Evolutionary conservation across 30 jellyfish, hydroid and myxozoan genomes (phyloP).

Genomic region (Hydra vulgaris): DNA sequence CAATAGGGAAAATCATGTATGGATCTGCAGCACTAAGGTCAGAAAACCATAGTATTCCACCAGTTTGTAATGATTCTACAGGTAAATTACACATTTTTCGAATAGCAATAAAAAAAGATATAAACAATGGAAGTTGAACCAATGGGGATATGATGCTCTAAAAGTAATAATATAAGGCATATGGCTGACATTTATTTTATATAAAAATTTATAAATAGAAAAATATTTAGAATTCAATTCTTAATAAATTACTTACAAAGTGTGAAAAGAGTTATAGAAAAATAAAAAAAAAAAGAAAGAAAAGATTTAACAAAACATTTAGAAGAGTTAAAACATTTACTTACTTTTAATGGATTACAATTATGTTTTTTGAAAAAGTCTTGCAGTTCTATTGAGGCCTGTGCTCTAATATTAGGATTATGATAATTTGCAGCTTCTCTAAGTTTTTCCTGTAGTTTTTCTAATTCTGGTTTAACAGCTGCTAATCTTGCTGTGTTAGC

Average conservation of each 20-base stretch:
- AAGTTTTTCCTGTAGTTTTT: conserved; percentile 58
- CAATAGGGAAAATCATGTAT: conserved; percentile 52
- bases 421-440: conserved; percentile 66
- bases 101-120: conserved; percentile 57
- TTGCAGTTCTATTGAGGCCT: conserved; percentile 78
- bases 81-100: conserved; percentile 88
- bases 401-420: conserved; percentile 66
- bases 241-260: too few species aligned
- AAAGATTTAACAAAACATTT: too few species aligned
- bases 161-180: background rate
- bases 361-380: conserved; percentile 55
- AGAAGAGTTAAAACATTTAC: background rate
- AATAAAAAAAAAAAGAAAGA: too few species aligned
- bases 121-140: conserved; percentile 58
- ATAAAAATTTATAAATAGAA: too few species aligned
- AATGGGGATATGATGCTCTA: conserved; percentile 59
- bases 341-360: conserved; percentile 30
- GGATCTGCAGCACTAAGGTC: conserved; percentile 79
- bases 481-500: conserved; percentile 65
- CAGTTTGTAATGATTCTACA: conserved; percentile 73
- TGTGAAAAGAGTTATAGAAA: too few species aligned
- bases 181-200: too few species aligned
- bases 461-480: conserved; percentile 73
- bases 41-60: conserved; percentile 84
- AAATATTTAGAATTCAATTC: too few species aligned